Conservation (phyloP, 2,113 vertebrate genomes). For the Collichthys lucidus region DNA sequence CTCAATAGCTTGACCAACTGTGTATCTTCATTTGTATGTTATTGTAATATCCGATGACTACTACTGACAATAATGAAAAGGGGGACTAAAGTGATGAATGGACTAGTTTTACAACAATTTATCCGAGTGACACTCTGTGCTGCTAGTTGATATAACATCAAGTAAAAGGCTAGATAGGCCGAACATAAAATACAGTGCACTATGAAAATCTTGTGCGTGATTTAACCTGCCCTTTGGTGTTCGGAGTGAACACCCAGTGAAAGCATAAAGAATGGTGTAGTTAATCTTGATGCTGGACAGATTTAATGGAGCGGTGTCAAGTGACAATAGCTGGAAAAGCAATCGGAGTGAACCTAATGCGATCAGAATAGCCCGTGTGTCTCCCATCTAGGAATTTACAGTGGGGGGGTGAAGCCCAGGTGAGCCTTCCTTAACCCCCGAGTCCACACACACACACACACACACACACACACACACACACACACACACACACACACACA, state of each 20-base stretch:
- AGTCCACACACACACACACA: slow-evolving; percentile 5
- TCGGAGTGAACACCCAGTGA: slow-evolving; percentile 64
- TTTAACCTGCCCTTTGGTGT: slow-evolving; percentile 72
- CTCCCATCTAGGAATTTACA: slow-evolving; percentile 70
- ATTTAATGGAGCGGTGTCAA: slow-evolving; percentile 80
- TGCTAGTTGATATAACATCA: slow-evolving; percentile 60
- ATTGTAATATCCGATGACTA: slow-evolving; percentile 9
- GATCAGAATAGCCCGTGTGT: slow-evolving; percentile 70
- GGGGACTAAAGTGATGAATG: slow-evolving; percentile 31
- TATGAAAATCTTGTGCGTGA: slow-evolving; percentile 69
- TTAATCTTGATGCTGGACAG: slow-evolving; percentile 76
- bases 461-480: slow-evolving; percentile 23
- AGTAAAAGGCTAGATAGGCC: slow-evolving; percentile 43
- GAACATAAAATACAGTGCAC: slow-evolving; percentile 52
- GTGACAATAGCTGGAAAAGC: slow-evolving; percentile 81
- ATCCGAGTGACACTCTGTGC: slow-evolving; percentile 24
- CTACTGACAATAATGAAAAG: slow-evolving; percentile 11
- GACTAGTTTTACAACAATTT: slow-evolving; percentile 30
- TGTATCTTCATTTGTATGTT: background rate
- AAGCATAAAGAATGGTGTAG: slow-evolving; percentile 70
- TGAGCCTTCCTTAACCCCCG: slow-evolving; percentile 54
- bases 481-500: background rate
- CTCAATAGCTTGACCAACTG: background rate
- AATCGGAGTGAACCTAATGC: slow-evolving; percentile 76
- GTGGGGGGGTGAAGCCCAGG: slow-evolving; percentile 58